phyloP scores from a whole-genome alignment of 2,888 invertebrate genomes.

The Thelaira solivaga region DNA sequence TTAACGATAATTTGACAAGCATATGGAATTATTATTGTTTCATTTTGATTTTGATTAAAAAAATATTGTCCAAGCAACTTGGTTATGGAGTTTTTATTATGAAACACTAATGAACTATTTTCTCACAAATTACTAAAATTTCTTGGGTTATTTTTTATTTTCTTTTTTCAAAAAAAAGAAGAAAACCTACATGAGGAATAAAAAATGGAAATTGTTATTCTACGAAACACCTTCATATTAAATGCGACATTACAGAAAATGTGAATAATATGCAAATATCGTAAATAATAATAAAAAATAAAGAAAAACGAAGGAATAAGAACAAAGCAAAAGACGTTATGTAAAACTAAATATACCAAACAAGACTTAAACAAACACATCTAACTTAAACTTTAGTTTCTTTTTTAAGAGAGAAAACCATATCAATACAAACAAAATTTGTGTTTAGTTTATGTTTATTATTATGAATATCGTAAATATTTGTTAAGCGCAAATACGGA shows the following conservation, averaged over 20 bases:
- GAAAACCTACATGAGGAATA: constrained; percentile 4
- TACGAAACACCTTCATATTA: constrained; percentile 55
- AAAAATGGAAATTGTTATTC: constrained; percentile 45
- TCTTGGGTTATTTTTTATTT: not conserved
- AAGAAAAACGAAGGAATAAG: constrained; percentile 6
- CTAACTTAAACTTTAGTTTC: no score
- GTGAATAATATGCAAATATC: constrained; percentile 51
- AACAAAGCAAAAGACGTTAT: not conserved
- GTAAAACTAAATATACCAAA: constrained; percentile 22
- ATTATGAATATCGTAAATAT: constrained; percentile 39
- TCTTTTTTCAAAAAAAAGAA: not conserved
- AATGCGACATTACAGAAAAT: constrained; percentile 41
- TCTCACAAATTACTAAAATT: constrained; percentile 16
- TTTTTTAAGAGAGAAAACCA: no score
- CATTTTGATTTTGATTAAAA: no score
- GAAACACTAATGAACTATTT: constrained; percentile 17
- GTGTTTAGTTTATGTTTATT: constrained; percentile 34
- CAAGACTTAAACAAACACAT: constrained; percentile 11
- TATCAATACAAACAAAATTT: not conserved
- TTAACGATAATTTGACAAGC: no score
- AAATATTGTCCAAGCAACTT: no score
- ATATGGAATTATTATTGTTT: no score
- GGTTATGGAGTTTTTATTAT: not conserved
- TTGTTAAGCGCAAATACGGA: constrained; percentile 36
- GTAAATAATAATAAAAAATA: constrained; percentile 31